Percentiles rank a stretch among this genome's conserved stretches.
Evolutionary conservation across 2,797 vertebrate species (phyloP).

Genomic region (Lates japonicus): DNA sequence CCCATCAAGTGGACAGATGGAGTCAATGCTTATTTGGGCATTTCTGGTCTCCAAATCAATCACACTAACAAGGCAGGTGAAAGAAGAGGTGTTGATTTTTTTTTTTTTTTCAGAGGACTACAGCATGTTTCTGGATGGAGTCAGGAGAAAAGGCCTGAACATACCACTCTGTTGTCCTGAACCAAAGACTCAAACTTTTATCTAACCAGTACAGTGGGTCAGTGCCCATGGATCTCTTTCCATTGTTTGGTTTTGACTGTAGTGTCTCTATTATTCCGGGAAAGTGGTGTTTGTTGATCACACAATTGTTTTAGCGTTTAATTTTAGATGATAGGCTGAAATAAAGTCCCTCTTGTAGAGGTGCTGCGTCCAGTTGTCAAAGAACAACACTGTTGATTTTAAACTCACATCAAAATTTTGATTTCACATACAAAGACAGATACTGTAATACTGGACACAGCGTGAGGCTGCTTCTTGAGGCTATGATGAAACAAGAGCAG

Average conservation of each 20-base stretch:
- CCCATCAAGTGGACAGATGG: constrained; percentile 71
- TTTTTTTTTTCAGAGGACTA: constrained; percentile 28
- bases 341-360: not conserved
- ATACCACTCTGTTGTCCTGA: constrained; percentile 34
- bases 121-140: constrained; percentile 51
- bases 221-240: not conserved
- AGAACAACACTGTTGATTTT: constrained; percentile 39
- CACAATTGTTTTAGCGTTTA: not conserved
- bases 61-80: constrained; percentile 71
- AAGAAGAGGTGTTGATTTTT: constrained; percentile 47
- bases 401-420: constrained; percentile 52
- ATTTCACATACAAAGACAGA: constrained; percentile 32
- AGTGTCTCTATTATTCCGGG: not conserved
- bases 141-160: constrained; percentile 52
- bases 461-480: constrained; percentile 59
- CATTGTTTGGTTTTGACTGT: constrained; percentile 5
- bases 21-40: constrained; percentile 82
- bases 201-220: constrained; percentile 1
- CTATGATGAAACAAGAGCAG: constrained; percentile 72
- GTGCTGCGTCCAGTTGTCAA: constrained; percentile 32
- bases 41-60: constrained; percentile 80
- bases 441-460: constrained; percentile 58
- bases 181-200: constrained; percentile 46
- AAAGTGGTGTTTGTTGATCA: constrained; percentile 2
- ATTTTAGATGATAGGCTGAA: constrained; percentile 1